phyloP scores from a whole-genome alignment of 2,113 vertebrate genomes.

The Ageneiosus marmoratus region DNA sequence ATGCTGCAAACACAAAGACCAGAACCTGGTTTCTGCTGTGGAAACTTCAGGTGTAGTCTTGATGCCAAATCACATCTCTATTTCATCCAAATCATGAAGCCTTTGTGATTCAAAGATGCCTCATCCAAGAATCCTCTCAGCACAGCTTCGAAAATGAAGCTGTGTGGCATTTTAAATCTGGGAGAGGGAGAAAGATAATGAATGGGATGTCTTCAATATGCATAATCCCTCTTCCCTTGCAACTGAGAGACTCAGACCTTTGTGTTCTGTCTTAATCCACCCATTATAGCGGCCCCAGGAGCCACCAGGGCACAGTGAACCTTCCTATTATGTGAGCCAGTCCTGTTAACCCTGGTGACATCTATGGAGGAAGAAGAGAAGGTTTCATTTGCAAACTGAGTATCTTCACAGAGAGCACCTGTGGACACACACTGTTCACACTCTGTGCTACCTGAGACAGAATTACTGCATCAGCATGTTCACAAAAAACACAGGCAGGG shows the following conservation, averaged over 20 bases:
- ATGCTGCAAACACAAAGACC: slow-evolving; percentile 22
- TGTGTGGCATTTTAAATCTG: slow-evolving; percentile 63
- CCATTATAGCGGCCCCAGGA: slow-evolving; percentile 34
- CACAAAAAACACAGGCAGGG: neutral
- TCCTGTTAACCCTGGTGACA: slow-evolving; percentile 25
- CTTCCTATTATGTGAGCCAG: neutral
- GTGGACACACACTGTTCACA: slow-evolving; percentile 2
- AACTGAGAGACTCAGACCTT: neutral
- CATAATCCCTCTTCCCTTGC: slow-evolving; percentile 72
- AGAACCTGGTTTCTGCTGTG: slow-evolving; percentile 19
- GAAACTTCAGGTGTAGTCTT: slow-evolving; percentile 16
- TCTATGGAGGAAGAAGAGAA: neutral
- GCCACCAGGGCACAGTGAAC: neutral
- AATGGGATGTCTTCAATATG: slow-evolving; percentile 63
- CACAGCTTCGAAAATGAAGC: slow-evolving; percentile 52
- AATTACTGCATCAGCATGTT: neutral
- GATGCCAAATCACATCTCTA: slow-evolving; percentile 61
- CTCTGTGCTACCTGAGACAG: neutral
- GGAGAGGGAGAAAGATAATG: slow-evolving; percentile 59
- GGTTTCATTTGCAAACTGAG: slow-evolving; percentile 40
- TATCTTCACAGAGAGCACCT: slow-evolving; percentile 25
- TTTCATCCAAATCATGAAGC: slow-evolving; percentile 38
- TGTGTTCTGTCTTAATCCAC: slow-evolving; percentile 30
- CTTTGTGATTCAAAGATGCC: slow-evolving; percentile 63
- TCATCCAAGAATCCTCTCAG: slow-evolving; percentile 57